These are phyloP conservation scores for Anguilla megastoma DNA, from an alignment of 2,797 vertebrate species.

Conservation along the genomic window DNA sequence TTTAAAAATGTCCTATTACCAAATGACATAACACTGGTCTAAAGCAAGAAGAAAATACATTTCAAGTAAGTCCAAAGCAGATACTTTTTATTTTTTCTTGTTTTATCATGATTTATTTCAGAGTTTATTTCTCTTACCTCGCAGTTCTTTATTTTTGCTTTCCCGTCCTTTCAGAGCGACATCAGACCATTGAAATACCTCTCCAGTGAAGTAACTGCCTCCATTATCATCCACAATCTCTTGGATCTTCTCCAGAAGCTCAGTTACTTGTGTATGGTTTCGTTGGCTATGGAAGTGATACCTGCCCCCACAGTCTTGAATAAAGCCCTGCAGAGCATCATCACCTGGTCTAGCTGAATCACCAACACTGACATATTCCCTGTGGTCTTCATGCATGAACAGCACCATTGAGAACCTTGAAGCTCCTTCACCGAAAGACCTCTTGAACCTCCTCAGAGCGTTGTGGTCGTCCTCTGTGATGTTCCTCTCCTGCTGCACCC, in stretches of 20 bases:
- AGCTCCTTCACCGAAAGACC: neutral
- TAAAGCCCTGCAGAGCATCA: neutral
- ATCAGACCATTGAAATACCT: neutral
- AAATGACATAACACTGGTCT: too few relatives aligned
- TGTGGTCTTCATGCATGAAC: neutral
- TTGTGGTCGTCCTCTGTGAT: neutral
- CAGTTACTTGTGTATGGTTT: neutral
- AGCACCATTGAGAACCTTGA: conserved; percentile 20
- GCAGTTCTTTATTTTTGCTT: neutral
- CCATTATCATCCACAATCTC: conserved; percentile 11
- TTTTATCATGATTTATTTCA: neutral
- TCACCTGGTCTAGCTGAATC: neutral
- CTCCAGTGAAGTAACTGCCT: neutral
- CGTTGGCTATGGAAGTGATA: neutral
- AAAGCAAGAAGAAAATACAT: too few relatives aligned
- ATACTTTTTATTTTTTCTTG: neutral
- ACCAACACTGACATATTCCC: neutral
- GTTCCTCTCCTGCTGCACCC: neutral
- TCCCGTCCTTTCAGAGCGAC: neutral
- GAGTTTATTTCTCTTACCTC: neutral
- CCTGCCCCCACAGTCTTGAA: conserved; percentile 9
- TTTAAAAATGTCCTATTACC: too few relatives aligned
- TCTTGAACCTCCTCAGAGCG: neutral
- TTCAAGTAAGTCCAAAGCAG: neutral
- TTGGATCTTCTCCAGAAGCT: conserved; percentile 25